Percentiles rank a stretch among this genome's conserved stretches.
These are phyloP conservation scores for Drosophila funebris DNA, from an alignment of 1,140 invertebrate species.

Conservation along the genomic window DNA sequence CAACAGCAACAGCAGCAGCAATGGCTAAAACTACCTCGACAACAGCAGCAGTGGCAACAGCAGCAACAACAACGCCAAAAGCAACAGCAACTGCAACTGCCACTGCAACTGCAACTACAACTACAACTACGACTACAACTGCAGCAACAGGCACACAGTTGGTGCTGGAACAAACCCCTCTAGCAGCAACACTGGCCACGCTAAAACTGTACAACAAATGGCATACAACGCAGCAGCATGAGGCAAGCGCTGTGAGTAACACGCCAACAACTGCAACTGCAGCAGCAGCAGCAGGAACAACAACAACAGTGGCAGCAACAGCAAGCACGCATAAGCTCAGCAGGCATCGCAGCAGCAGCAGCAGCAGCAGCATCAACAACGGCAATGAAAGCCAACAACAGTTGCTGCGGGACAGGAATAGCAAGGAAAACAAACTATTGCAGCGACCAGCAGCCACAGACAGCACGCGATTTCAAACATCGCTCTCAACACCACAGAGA, in stretches of 20 bases:
- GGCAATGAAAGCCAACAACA: conserved; percentile 28
- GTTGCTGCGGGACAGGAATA: conserved; percentile 16
- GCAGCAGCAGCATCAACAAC: conserved; percentile 12
- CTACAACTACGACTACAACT: conserved; percentile 31
- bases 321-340: conserved; percentile 10
- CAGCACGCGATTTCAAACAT: conserved; percentile 31
- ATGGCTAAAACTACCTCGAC: conserved; percentile 42
- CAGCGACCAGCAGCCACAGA: conserved; percentile 4
- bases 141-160: conserved; percentile 43
- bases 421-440: not conserved
- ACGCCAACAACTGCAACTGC: conserved; percentile 22
- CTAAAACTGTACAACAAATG: conserved; percentile 53
- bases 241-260: conserved; percentile 19
- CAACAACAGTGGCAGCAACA: conserved; percentile 14
- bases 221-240: conserved; percentile 54
- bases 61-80: conserved; percentile 49
- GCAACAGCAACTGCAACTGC: conserved; percentile 42
- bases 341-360: conserved; percentile 14
- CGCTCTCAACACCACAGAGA: not conserved
- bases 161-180: conserved; percentile 64
- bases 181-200: conserved; percentile 50
- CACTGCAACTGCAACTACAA: conserved; percentile 43
- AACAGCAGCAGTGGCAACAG: conserved; percentile 28
- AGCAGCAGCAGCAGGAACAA: conserved; percentile 30
- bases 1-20: conserved; percentile 50